A percentile compares a stretch with the other conserved stretches of the same genome.
phyloP scores from a whole-genome alignment of 2,797 vertebrate genomes.

The Babyrousa celebensis region DNA sequence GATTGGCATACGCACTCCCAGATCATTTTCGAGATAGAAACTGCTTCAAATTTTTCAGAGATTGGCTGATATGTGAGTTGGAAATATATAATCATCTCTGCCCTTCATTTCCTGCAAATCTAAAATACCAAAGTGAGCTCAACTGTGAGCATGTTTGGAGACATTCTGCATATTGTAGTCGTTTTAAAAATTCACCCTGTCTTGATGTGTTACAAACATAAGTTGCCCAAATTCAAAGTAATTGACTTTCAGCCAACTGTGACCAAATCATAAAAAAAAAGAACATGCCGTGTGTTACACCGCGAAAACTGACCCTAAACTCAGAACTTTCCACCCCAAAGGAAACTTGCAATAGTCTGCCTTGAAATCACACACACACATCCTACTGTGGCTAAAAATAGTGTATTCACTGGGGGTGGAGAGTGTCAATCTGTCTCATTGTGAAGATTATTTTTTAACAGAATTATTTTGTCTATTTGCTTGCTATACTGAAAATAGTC shows the following conservation, averaged over 20 bases:
- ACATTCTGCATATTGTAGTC: conserved; percentile 78
- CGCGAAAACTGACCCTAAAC: conserved; percentile 28
- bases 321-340: conserved; percentile 64
- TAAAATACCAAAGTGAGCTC: conserved; percentile 77
- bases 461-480: conserved; percentile 73
- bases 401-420: conserved; percentile 62
- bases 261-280: conserved; percentile 72
- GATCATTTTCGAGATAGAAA: conserved; percentile 67
- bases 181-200: conserved; percentile 74
- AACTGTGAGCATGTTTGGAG: conserved; percentile 72
- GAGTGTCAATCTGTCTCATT: conserved; percentile 59
- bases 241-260: conserved; percentile 85
- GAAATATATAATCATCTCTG: conserved; percentile 77
- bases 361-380: conserved; percentile 53
- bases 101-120: conserved; percentile 70
- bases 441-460: conserved; percentile 70
- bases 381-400: conserved; percentile 60
- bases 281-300: conserved; percentile 43
- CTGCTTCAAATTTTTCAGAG: conserved; percentile 57
- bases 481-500: conserved; percentile 73
- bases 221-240: conserved; percentile 83
- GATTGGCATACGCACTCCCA: neutral
- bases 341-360: conserved; percentile 80
- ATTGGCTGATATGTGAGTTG: conserved; percentile 49
- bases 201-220: conserved; percentile 78